A percentile compares a stretch with the other conserved stretches of the same genome.
Conservation (phyloP, 1,140 invertebrate species). For the Agraylea sexmaculata region DNA sequence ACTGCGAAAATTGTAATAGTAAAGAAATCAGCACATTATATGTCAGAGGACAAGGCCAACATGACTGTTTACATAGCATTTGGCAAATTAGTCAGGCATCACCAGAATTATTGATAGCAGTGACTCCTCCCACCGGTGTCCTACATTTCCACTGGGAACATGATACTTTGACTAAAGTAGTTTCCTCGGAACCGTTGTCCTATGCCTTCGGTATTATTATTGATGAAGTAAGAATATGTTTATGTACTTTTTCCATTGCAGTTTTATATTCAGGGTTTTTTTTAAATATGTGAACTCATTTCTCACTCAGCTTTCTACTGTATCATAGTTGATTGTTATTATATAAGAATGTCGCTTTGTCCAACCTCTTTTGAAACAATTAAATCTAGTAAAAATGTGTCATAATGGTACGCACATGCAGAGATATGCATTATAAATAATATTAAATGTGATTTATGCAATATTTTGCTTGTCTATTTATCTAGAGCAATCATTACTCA, state of each 20-base stretch:
- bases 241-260: slow-evolving; percentile 4
- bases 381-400: slow-evolving; percentile 21
- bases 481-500: too few species aligned
- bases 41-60: slow-evolving; percentile 35
- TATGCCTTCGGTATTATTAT: slow-evolving; percentile 44
- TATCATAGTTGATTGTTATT: slow-evolving; percentile 41
- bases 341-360: slow-evolving; percentile 29
- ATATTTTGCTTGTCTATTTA: too few species aligned
- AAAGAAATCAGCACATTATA: slow-evolving; percentile 34
- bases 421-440: too few species aligned
- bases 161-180: slow-evolving; percentile 24
- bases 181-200: slow-evolving; percentile 35
- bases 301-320: slow-evolving; percentile 41
- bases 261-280: background rate
- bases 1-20: slow-evolving; percentile 24
- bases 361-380: slow-evolving; percentile 9
- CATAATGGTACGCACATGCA: background rate
- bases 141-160: slow-evolving; percentile 38
- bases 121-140: slow-evolving; percentile 32
- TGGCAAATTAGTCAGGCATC: slow-evolving; percentile 44
- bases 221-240: slow-evolving; percentile 36
- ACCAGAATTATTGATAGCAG: slow-evolving; percentile 39
- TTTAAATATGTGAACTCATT: slow-evolving; percentile 1
- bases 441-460: too few species aligned
- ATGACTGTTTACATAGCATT: slow-evolving; percentile 45